Evolutionary conservation across 2,797 vertebrate genomes (phyloP).

Genomic region (Somateria mollissima): DNA sequence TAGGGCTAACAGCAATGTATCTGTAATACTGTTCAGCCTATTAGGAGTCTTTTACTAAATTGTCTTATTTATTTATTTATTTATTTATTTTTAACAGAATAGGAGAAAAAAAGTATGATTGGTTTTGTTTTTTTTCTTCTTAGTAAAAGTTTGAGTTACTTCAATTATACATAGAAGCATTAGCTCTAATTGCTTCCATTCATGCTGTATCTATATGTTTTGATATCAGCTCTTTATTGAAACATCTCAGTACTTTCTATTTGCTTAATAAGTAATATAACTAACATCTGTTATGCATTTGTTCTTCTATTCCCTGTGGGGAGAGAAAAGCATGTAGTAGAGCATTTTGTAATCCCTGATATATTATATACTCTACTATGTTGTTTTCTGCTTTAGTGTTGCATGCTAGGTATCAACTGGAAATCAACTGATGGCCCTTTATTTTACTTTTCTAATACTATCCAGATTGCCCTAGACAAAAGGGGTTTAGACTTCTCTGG

Average conservation of each 20-base stretch:
- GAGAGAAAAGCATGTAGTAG: background rate
- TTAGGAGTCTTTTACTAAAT: background rate
- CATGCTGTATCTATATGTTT: rapidly evolving
- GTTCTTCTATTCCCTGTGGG: background rate
- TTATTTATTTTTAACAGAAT: background rate
- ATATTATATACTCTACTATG: rapidly evolving
- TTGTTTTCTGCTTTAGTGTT: background rate
- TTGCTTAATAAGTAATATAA: background rate
- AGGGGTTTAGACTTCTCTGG: background rate
- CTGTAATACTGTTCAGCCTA: background rate
- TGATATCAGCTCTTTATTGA: background rate
- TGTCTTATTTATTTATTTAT: rapidly evolving
- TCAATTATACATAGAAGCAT: rapidly evolving
- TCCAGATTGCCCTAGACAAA: background rate
- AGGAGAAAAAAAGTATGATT: background rate
- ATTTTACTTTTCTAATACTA: background rate
- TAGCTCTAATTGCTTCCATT: background rate
- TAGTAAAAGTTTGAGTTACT: background rate
- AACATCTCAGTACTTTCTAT: background rate
- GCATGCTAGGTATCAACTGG: background rate
- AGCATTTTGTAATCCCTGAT: background rate
- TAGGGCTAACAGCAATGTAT: no score
- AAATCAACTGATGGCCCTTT: background rate
- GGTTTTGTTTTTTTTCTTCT: background rate
- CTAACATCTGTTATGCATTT: background rate